Evolutionary conservation across 2,113 vertebrate genomes (phyloP), one percentile per base, ranked within the genome.

Genomic region (Pluvialis apricaria): DNA sequence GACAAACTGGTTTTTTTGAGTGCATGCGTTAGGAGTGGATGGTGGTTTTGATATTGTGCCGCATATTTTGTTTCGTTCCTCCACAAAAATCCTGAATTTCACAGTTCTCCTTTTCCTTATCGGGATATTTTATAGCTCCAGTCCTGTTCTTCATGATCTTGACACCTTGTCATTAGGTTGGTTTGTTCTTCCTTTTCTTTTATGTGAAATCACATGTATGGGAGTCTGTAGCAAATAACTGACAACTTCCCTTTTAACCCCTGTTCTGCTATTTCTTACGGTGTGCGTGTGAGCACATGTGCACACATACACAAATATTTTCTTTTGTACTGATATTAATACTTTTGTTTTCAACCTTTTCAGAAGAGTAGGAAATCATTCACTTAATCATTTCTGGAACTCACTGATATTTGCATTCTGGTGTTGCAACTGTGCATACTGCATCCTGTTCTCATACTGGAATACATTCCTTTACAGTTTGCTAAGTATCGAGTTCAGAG

Each of bases 221-320:
- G 32, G 7, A n/a, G 5, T 60, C 34, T 9, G 2, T 18, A 89
- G n/a, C 10, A 57, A 78, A 12, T 36, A 70, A 17, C 7, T 61
- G 11, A 26, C 45, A 11, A 16, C 6, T n/a, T 82, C 45, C 14
- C 11, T 88, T 91, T 87, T 70, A 76, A 64, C 3, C 13, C 22
- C 3, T 22, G 1, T 54, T 91, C 31, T 71, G 25, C n/a, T 58
- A 8, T 65, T 65, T 44, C 9, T 55, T 77, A 9, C 2, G 9
- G 20, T 6, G n/a, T 72, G 34, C 0, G 0, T 5, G 21, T 28
- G 38, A 72, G 42, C 14, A 21, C 9, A 1, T 1, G 4, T 47
- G 12, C 51, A 70, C 10, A 21, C 6, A 6, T 7, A 12, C 26
- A 20, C 6, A 22, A 26, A 26, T 42, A 12, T 0, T 71, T 88